Conservation (phyloP, 1,140 invertebrate genomes). For the Cardiocondyla obscurior region DNA sequence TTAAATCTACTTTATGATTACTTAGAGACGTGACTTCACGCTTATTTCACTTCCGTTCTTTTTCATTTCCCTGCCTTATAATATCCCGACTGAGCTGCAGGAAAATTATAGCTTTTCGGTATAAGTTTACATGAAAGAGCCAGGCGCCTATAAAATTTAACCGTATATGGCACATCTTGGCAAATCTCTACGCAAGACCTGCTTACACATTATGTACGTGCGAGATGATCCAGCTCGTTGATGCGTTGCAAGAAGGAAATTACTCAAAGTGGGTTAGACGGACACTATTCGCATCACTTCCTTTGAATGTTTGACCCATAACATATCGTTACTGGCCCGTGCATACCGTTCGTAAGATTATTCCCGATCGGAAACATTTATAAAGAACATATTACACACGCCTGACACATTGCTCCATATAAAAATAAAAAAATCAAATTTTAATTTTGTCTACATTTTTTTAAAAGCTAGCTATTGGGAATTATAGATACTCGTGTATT, state of each 20-base stretch:
- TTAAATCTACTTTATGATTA: background rate
- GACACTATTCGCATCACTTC: slow-evolving; percentile 30
- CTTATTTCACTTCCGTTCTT: background rate
- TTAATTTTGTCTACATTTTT: background rate
- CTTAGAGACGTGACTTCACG: background rate
- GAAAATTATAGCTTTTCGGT: slow-evolving; percentile 15
- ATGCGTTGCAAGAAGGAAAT: slow-evolving; percentile 46
- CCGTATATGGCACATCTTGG: background rate
- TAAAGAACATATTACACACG: background rate
- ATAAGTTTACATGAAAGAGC: background rate
- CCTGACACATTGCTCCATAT: background rate
- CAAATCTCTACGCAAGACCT: background rate
- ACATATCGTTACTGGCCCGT: slow-evolving; percentile 28
- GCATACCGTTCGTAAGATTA: background rate
- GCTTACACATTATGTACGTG: background rate
- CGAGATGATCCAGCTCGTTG: slow-evolving; percentile 32
- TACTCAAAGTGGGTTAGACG: slow-evolving; percentile 45
- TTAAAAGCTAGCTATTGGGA: background rate
- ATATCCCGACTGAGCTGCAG: background rate
- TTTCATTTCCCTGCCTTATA: background rate
- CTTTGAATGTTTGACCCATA: background rate
- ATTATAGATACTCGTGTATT: no score
- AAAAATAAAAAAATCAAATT: background rate
- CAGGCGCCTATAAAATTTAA: slow-evolving; percentile 2
- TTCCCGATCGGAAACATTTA: background rate